A percentile compares a stretch with the other conserved stretches of the same genome.
phyloP scores from a whole-genome alignment of 2,797 vertebrate species.

The Tapirus indicus region DNA sequence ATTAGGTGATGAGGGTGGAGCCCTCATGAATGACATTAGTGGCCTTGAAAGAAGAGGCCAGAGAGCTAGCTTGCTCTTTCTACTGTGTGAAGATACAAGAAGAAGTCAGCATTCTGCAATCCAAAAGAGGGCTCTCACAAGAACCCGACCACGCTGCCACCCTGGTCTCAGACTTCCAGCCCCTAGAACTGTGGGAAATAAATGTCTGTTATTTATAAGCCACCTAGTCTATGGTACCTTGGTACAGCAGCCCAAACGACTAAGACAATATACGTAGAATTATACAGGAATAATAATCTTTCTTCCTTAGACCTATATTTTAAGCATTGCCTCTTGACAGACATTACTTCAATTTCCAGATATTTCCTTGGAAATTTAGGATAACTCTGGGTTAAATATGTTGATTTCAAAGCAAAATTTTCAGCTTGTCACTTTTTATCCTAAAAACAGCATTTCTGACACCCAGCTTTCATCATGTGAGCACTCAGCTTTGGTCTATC shows the following conservation, averaged over 20 bases:
- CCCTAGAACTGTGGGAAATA: neutral
- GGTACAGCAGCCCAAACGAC: neutral
- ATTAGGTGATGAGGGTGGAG: neutral
- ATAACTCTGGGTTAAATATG: neutral
- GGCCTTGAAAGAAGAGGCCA: neutral
- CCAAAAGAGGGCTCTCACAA: neutral
- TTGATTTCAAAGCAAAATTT: conserved; percentile 53
- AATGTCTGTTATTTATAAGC: neutral
- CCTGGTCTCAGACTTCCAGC: neutral
- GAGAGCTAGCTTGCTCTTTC: neutral
- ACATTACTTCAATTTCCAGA: conserved; percentile 43
- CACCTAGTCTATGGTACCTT: neutral
- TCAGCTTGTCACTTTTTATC: neutral
- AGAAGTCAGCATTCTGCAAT: neutral
- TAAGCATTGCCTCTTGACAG: conserved; percentile 5
- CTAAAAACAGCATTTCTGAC: conserved; percentile 63
- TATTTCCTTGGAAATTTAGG: conserved; percentile 45
- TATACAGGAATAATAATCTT: conserved; percentile 2
- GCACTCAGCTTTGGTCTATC: neutral
- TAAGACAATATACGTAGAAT: neutral
- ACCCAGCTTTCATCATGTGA: neutral
- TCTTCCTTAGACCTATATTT: conserved; percentile 15
- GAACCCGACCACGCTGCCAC: neutral
- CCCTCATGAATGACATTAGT: neutral
- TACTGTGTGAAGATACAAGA: neutral